phyloP scores from a whole-genome alignment of 2,113 vertebrate species.

The Hippocampus barbouri region DNA sequence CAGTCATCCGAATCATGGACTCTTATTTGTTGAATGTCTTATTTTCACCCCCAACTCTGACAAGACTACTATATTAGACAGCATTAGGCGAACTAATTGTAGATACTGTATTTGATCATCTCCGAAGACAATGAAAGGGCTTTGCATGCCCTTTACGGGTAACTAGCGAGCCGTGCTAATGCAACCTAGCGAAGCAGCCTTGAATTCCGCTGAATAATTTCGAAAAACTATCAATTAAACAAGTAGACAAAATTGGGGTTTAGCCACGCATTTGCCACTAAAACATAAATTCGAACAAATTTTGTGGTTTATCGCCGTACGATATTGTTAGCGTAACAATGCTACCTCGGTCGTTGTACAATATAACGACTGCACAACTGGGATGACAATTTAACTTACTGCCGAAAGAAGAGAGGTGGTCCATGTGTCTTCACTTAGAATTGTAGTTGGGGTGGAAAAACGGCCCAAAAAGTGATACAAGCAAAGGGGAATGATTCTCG shows the following conservation, averaged over 20 bases:
- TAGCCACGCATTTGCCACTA: not conserved
- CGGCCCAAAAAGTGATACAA: not conserved
- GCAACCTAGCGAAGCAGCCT: not conserved
- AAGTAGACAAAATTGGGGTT: not conserved
- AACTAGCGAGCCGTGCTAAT: too few species aligned
- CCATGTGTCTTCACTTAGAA: constrained; percentile 68
- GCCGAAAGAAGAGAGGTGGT: constrained; percentile 83
- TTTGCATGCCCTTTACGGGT: too few species aligned
- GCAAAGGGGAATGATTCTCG: not conserved
- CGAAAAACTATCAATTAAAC: not conserved
- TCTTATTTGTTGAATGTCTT: too few species aligned
- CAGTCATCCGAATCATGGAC: too few species aligned
- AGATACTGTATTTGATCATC: too few species aligned
- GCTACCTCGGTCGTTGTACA: constrained; percentile 3
- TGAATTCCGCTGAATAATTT: not conserved
- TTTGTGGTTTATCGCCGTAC: too few species aligned
- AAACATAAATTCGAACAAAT: not conserved
- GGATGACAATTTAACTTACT: constrained; percentile 74
- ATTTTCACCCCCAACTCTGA: too few species aligned
- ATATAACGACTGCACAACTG: not conserved
- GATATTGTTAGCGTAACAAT: constrained; percentile 20
- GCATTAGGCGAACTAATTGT: too few species aligned
- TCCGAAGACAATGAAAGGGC: too few species aligned
- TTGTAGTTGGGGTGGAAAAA: not conserved
- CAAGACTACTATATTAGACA: too few species aligned